Evolutionary conservation across 2,888 invertebrate species (phyloP).

Genomic region (Palloptera scutellata): DNA sequence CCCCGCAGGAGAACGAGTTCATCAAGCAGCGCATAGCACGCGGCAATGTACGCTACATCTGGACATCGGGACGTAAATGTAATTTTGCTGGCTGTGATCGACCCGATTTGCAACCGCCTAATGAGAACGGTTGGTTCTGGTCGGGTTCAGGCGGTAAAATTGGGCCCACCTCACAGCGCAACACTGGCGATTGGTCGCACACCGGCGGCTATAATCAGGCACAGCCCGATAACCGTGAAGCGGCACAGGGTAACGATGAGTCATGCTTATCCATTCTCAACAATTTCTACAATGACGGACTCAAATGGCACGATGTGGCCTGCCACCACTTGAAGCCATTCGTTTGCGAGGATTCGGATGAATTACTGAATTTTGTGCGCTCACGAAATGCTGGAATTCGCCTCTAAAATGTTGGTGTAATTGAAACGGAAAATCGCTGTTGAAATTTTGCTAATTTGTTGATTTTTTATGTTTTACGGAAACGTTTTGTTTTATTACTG

Average conservation of each 20-base stretch:
- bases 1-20: constrained; percentile 90
- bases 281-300: constrained; percentile 89
- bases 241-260: constrained; percentile 91
- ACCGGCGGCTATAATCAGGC: constrained; percentile 88
- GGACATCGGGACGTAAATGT: constrained; percentile 92
- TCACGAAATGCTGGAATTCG: constrained; percentile 87
- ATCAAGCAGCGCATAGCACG: constrained; percentile 85
- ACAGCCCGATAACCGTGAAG: constrained; percentile 90
- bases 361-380: constrained; percentile 87
- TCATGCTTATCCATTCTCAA: constrained; percentile 88
- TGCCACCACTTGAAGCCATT: constrained; percentile 87
- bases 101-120: constrained; percentile 82
- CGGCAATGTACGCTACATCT: constrained; percentile 82
- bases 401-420: constrained; percentile 66
- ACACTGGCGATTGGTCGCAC: constrained; percentile 89
- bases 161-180: constrained; percentile 86
- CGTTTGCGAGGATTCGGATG: constrained; percentile 91
- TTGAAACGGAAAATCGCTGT: not conserved
- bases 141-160: constrained; percentile 92
- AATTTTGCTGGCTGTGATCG: constrained; percentile 91
- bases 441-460: not conserved
- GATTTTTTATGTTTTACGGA: constrained; percentile 21
- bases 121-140: constrained; percentile 93
- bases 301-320: constrained; percentile 88
- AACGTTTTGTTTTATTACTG: constrained; percentile 6